Evolutionary conservation across 2,113 vertebrate genomes (phyloP), one percentile per base, ranked within the genome.

Genomic region (Salminus brasiliensis): DNA sequence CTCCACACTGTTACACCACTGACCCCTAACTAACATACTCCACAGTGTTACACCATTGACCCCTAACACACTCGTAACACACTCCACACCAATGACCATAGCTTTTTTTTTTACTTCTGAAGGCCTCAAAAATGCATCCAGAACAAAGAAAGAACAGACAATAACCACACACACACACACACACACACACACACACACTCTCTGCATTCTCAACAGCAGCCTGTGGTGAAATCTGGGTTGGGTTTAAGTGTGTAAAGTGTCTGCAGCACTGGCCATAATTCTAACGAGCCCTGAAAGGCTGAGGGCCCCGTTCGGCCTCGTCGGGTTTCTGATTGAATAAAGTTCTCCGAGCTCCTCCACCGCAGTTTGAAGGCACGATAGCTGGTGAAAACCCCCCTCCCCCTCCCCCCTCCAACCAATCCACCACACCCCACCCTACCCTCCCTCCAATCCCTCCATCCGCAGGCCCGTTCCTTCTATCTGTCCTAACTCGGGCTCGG

Each of bases 261-360:
- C 18, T 30, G 13, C 6, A 11, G 25, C 1, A 18, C 59, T 49
- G 62, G 47, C 23, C 67, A 29, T 55, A 21, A 55, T 53, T 36
- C 18, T 27, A 76, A 55, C 23, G n/a, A 30, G 5, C 39, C n/a
- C 36, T 62, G 41, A 63, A 18, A 32, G 43, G 12, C 4, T 29
- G 21, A 3, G 18, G 12, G 62, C 32, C 60, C 60, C 2, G 30
- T 34, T 30, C 18, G 27, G 12, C 25, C 57, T 30, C 27, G 29
- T 21, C 21, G 30, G 29, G 16, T 34, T 34, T 34, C 60, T 63
- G 32, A 63, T 18, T 66, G 62, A 39, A n/a, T 63, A 63, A 34
- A 63, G 30, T 63, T 63, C 60, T 63, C 34, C 59, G 25, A 30
- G 39, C 73, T 65, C n/a, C 39, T 32, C 18, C 32, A 39, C 55